Conservation (phyloP, 2,797 vertebrate species). For the Neopelma chrysocephalum region DNA sequence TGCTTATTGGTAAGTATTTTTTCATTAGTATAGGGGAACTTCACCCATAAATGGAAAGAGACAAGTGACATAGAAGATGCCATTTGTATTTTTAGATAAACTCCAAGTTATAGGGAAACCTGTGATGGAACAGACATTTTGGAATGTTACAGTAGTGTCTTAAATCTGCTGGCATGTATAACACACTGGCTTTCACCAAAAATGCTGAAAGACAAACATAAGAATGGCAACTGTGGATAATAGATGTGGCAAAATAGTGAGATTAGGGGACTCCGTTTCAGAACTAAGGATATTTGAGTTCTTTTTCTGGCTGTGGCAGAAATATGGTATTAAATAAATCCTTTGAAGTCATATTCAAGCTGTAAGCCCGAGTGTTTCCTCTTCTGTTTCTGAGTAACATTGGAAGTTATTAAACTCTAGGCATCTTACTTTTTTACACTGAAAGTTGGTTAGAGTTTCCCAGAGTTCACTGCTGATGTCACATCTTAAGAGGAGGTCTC, state of each 20-base stretch:
- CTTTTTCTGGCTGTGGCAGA: neutral
- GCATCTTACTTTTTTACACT: neutral
- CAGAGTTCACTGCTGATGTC: neutral
- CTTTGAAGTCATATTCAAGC: neutral
- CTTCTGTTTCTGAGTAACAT: neutral
- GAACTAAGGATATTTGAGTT: neutral
- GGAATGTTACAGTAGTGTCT: neutral
- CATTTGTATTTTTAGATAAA: neutral
- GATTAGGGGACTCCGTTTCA: neutral
- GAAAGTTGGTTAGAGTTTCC: neutral
- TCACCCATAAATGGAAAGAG: neutral
- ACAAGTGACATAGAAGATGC: neutral
- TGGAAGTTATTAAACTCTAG: neutral
- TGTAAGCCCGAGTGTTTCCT: neutral
- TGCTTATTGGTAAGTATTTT: neutral
- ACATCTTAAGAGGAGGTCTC: neutral
- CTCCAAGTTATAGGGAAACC: neutral
- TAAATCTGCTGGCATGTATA: neutral
- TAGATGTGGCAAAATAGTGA: neutral
- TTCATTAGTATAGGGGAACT: neutral
- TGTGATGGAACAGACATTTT: neutral
- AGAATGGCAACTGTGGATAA: neutral
- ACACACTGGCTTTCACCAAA: neutral
- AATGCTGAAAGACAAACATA: neutral
- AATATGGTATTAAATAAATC: neutral